Evolutionary conservation across 2,797 vertebrate species (phyloP).

Genomic region (Harpagifer antarcticus): DNA sequence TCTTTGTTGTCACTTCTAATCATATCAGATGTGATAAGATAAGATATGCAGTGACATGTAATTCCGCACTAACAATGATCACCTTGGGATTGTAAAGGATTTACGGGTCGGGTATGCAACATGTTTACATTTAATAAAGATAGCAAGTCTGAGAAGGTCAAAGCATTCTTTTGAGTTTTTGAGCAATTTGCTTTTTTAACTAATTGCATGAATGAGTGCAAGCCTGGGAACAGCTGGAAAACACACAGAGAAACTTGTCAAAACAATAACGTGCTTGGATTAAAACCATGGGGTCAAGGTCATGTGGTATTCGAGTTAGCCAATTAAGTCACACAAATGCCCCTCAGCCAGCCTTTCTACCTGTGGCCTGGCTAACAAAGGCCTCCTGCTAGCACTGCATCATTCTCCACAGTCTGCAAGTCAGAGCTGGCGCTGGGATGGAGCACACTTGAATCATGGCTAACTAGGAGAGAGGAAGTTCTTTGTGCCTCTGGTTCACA

Average conservation of each 20-base stretch:
- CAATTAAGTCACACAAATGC: conserved; percentile 28
- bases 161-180: conserved; percentile 1
- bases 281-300: conserved; percentile 17
- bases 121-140: neutral
- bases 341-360: conserved; percentile 34
- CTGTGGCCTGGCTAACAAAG: conserved; percentile 33
- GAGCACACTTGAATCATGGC: conserved; percentile 38
- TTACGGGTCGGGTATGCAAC: neutral
- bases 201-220: conserved; percentile 12
- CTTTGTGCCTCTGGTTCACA: conserved; percentile 68
- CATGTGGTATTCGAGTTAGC: conserved; percentile 3
- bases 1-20: no score
- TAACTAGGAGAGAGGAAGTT: conserved; percentile 67
- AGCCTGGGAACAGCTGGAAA: conserved; percentile 2
- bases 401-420: conserved; percentile 54
- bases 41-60: no score
- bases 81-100: neutral
- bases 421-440: conserved; percentile 37
- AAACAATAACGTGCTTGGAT: conserved; percentile 20
- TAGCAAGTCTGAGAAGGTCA: neutral
- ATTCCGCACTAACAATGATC: neutral
- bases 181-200: neutral
- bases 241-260: conserved; percentile 30
- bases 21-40: no score
- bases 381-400: conserved; percentile 26